Evolutionary conservation across 2,888 invertebrate genomes (phyloP).

Genomic region (Aporophyla lueneburgensis): DNA sequence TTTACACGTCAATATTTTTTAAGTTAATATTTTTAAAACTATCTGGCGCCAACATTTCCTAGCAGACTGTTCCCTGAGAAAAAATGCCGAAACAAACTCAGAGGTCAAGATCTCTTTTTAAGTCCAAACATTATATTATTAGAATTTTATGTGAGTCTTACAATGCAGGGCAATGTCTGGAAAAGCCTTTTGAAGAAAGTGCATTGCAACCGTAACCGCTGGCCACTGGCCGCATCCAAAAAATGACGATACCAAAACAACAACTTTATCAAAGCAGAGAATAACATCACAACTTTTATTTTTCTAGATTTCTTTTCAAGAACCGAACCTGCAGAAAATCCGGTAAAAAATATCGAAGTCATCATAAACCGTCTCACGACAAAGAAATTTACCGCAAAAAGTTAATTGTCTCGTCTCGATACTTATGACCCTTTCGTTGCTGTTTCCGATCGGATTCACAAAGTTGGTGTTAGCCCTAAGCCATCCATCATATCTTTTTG

Average conservation of each 20-base stretch:
- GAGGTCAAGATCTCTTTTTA: no score
- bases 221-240: background rate
- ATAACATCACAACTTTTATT: background rate
- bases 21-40: no score
- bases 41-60: no score
- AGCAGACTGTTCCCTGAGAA: no score
- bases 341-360: conserved; percentile 1
- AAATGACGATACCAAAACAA: background rate
- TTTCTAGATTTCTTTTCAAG: background rate
- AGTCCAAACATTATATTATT: no score
- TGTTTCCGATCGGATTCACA: conserved; percentile 57
- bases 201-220: background rate
- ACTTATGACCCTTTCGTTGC: conserved; percentile 50
- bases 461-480: conserved; percentile 45
- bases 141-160: no score
- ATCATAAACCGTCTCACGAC: background rate
- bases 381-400: conserved; percentile 36
- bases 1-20: no score
- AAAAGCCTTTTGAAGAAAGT: no score
- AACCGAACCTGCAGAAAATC: background rate
- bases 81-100: no score
- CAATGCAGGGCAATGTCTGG: no score
- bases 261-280: no score
- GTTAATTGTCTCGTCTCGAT: conserved; percentile 40
- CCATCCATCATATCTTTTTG: conserved; percentile 67